These are phyloP conservation scores for Epinephelus coioides DNA, from an alignment of 2,797 vertebrate species.

Conservation along the genomic window DNA sequence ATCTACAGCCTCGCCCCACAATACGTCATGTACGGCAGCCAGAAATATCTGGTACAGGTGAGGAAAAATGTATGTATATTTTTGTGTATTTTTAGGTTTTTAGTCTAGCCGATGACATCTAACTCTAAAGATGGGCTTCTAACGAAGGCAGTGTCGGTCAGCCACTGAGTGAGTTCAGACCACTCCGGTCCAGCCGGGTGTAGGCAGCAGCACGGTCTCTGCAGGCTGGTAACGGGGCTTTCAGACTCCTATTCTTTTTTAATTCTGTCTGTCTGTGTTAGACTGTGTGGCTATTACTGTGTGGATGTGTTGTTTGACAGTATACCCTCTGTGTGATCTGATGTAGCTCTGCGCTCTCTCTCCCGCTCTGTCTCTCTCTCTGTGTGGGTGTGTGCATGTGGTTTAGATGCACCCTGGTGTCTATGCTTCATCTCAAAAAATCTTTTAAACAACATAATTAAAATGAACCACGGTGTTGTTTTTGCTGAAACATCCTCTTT, in stretches of 20 bases:
- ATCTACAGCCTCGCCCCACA: conserved; percentile 99
- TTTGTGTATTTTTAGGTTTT: conserved; percentile 25
- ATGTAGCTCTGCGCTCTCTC: conserved; percentile 28
- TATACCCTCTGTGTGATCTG: conserved; percentile 50
- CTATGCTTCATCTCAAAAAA: conserved; percentile 41
- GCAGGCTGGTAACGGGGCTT: conserved; percentile 38
- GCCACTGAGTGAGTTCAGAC: conserved; percentile 31
- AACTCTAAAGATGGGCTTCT: conserved; percentile 13
- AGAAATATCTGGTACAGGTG: conserved; percentile 95
- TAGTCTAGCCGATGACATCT: conserved; percentile 16
- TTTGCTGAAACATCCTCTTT: conserved; percentile 46
- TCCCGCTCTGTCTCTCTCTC: conserved; percentile 7
- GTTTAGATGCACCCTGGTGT: conserved; percentile 52
- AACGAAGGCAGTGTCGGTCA: conserved; percentile 28
- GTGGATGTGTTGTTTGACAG: conserved; percentile 57
- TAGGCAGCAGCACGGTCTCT: conserved; percentile 52
- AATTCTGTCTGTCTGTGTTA: conserved; percentile 60
- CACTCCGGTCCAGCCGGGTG: conserved; percentile 41
- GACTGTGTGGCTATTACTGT: conserved; percentile 45
- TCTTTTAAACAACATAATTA: conserved; percentile 51
- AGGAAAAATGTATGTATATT: conserved; percentile 58
- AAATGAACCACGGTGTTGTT: conserved; percentile 46
- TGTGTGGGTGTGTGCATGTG: conserved; percentile 60
- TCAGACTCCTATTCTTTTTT: conserved; percentile 60
- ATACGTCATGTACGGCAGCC: conserved; percentile 99